Evolutionary conservation across 2,797 vertebrate species (phyloP).

Genomic region (Macrochelys suwanniensis): DNA sequence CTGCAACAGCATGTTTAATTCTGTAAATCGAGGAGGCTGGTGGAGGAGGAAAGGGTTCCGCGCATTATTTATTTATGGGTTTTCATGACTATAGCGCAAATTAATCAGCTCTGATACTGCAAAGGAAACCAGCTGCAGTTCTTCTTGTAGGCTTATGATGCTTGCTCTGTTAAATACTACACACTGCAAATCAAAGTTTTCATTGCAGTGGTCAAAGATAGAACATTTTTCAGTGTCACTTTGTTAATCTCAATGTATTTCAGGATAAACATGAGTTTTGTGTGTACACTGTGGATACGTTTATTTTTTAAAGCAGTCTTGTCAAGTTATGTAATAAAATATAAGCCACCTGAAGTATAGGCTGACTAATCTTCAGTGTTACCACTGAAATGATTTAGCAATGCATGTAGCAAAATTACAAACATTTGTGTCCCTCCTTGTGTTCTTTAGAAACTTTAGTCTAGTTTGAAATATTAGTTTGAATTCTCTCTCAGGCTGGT

Average conservation of each 20-base stretch:
- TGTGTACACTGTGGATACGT: neutral
- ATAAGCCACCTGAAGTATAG: neutral
- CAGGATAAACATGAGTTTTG: neutral
- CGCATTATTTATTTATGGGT: neutral
- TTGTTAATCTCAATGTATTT: neutral
- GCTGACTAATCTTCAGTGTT: neutral
- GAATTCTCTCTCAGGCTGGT: neutral
- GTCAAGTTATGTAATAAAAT: neutral
- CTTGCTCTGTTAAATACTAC: neutral
- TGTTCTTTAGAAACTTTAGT: neutral
- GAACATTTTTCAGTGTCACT: neutral
- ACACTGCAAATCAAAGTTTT: constrained; percentile 4
- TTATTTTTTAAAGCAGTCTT: neutral
- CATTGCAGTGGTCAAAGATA: neutral
- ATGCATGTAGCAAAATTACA: accelerated
- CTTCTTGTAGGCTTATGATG: neutral
- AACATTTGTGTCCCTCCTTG: neutral
- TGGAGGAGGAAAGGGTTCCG: neutral
- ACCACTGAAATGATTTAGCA: neutral
- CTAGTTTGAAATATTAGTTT: accelerated
- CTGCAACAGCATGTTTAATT: neutral
- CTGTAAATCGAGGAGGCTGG: neutral
- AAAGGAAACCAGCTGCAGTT: constrained; percentile 22
- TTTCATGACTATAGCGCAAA: neutral
- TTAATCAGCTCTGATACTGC: neutral